These are phyloP conservation scores for Trichogramma pretiosum DNA, from an alignment of 1,140 invertebrate genomes.

Conservation along the genomic window DNA sequence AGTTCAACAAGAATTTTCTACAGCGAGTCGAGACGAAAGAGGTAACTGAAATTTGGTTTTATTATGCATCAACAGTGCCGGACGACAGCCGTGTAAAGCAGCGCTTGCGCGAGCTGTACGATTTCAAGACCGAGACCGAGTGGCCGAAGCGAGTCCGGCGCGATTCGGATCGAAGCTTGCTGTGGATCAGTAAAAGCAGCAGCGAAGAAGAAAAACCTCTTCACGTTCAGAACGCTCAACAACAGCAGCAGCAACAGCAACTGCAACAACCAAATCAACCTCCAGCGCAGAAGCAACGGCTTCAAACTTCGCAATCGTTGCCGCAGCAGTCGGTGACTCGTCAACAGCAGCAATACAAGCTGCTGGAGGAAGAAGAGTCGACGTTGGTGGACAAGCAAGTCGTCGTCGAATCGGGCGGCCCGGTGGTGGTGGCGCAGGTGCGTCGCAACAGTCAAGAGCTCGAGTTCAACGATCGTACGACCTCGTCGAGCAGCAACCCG, in stretches of 20 bases:
- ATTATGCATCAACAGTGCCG: no score
- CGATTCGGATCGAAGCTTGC: conserved; percentile 14
- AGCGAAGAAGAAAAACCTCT: conserved; percentile 26
- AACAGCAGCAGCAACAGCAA: neutral
- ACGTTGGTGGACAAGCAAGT: no score
- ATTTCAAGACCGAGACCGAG: conserved; percentile 34
- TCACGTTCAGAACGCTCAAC: no score
- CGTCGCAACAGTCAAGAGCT: conserved; percentile 29
- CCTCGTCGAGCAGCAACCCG: conserved; percentile 13
- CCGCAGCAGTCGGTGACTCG: no score
- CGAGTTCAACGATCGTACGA: conserved; percentile 26
- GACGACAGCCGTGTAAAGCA: conserved; percentile 22
- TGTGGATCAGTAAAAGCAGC: conserved; percentile 33
- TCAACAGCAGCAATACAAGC: no score
- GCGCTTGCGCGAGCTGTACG: conserved; percentile 32
- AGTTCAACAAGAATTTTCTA: no score
- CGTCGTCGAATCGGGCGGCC: no score
- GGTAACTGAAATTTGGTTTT: no score
- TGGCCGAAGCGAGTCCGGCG: conserved; percentile 25
- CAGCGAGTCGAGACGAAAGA: neutral
- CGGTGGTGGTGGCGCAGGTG: no score
- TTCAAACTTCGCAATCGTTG: neutral
- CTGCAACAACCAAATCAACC: neutral
- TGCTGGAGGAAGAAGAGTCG: no score
- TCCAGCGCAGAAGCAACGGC: neutral